phyloP scores from a whole-genome alignment of 1,140 invertebrate genomes.

The Mya arenaria region DNA sequence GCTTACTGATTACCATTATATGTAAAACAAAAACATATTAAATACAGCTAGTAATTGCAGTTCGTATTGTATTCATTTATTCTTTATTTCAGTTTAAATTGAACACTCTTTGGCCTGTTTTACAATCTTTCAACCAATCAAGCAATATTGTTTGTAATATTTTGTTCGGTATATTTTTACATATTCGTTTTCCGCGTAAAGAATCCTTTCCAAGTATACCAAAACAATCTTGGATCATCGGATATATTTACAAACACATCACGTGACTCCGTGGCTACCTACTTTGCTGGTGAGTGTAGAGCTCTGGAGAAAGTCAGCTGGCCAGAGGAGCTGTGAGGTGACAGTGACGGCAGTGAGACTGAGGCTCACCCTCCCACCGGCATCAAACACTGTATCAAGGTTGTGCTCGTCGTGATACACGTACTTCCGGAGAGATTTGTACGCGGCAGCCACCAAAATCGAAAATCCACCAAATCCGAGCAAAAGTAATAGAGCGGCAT shows the following conservation, averaged over 20 bases:
- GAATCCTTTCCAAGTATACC: background rate
- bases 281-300: constrained; percentile 68
- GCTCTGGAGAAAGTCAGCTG: constrained; percentile 65
- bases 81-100: too few relatives aligned
- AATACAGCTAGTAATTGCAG: too few relatives aligned
- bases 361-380: constrained; percentile 71
- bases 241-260: background rate
- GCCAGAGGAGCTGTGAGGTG: constrained; percentile 67
- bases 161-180: background rate
- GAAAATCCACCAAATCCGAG: constrained; percentile 72
- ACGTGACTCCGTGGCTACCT: background rate
- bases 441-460: constrained; percentile 64
- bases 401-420: constrained; percentile 71
- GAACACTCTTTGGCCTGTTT: too few relatives aligned
- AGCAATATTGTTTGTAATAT: too few relatives aligned
- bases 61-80: too few relatives aligned
- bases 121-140: too few relatives aligned
- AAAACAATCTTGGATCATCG: background rate
- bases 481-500: constrained; percentile 55
- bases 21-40: too few relatives aligned
- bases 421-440: constrained; percentile 68
- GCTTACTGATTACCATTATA: too few relatives aligned
- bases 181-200: background rate
- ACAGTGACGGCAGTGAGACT: constrained; percentile 68
- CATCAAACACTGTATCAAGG: constrained; percentile 78